Conservation (phyloP, 1,140 invertebrate genomes). For the Aphidius ervi region DNA sequence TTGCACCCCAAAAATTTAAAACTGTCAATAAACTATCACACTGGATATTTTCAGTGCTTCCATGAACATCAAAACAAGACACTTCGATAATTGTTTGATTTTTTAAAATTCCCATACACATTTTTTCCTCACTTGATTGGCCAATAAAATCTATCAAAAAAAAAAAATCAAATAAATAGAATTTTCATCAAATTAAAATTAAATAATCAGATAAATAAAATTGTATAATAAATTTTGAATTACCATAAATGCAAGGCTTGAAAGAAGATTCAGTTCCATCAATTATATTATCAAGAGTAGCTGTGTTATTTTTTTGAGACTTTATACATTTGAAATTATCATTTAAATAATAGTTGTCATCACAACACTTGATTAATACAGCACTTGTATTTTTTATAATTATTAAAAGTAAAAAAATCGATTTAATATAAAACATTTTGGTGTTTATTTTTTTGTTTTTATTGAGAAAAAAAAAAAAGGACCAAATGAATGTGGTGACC, state of each 20-base stretch:
- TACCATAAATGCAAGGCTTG: conserved; percentile 25
- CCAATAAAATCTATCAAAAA: too few species aligned
- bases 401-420: conserved; percentile 7
- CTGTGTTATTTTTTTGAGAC: conserved; percentile 4
- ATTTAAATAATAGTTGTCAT: conserved; percentile 26
- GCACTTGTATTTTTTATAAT: conserved; percentile 10
- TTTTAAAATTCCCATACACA: conserved; percentile 19
- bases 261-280: conserved; percentile 22
- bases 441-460: too few species aligned
- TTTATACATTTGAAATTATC: conserved; percentile 21
- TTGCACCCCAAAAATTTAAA: conserved; percentile 37
- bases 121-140: neutral
- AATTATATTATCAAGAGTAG: conserved; percentile 18
- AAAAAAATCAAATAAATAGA: too few species aligned
- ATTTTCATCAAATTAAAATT: too few species aligned
- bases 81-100: conserved; percentile 26
- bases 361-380: conserved; percentile 29
- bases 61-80: neutral
- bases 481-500: neutral
- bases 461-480: neutral
- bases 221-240: neutral
- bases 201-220: neutral
- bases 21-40: conserved; percentile 34
- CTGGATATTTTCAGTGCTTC: neutral
- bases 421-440: too few species aligned